These are phyloP conservation scores for Eristalis tenax DNA, from an alignment of 2,888 invertebrate genomes.

Conservation along the genomic window DNA sequence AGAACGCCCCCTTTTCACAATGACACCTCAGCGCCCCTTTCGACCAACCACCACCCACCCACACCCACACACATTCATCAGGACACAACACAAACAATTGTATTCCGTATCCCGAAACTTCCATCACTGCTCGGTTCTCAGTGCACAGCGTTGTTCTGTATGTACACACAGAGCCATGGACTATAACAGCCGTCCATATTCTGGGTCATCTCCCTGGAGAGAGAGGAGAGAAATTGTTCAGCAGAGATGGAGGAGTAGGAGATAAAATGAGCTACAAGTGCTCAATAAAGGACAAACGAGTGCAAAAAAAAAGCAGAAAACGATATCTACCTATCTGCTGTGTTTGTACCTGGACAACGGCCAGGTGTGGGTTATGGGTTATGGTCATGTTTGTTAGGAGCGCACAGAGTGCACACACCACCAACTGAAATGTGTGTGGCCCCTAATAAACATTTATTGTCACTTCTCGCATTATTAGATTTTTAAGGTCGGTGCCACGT, in stretches of 20 bases:
- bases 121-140: constrained; percentile 23
- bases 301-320: constrained; percentile 26
- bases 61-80: constrained; percentile 21
- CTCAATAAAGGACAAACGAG: constrained; percentile 66
- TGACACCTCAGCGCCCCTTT: neutral
- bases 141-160: constrained; percentile 14
- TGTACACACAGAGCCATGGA: constrained; percentile 43
- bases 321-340: constrained; percentile 17
- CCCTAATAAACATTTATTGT: constrained; percentile 65
- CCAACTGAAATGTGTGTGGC: constrained; percentile 31
- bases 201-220: constrained; percentile 72
- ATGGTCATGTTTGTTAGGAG: constrained; percentile 62
- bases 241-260: constrained; percentile 59
- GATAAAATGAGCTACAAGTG: constrained; percentile 72
- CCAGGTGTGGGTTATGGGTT: constrained; percentile 64
- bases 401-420: constrained; percentile 39
- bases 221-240: constrained; percentile 62
- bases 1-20: constrained; percentile 23
- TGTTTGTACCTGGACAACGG: constrained; percentile 27
- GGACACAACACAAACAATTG: constrained; percentile 61
- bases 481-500: constrained; percentile 23
- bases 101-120: constrained; percentile 61
- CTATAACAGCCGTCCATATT: constrained; percentile 71
- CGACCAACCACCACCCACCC: neutral
- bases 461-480: constrained; percentile 55